Evolutionary conservation across 2,888 invertebrate species (phyloP).

Genomic region (Rhabditophanes sp.): DNA sequence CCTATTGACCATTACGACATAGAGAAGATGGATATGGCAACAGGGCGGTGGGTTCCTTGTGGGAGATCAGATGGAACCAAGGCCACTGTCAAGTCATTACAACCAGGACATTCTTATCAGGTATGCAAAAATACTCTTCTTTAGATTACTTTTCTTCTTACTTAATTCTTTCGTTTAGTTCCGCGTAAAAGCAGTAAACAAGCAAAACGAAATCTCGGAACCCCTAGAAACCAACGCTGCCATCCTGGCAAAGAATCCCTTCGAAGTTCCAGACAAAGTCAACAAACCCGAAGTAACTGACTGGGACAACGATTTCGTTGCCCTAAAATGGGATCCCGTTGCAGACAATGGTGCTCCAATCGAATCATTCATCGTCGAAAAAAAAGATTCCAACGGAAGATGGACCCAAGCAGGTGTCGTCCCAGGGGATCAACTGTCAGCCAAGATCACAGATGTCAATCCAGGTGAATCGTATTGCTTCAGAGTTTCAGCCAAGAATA

Average conservation of each 20-base stretch:
- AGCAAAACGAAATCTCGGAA: slow-evolving; percentile 84
- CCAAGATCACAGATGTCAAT: slow-evolving; percentile 59
- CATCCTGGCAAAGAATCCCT: slow-evolving; percentile 95
- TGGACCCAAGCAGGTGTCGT: slow-evolving; percentile 72
- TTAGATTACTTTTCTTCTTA: no score
- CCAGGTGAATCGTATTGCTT: slow-evolving; percentile 89
- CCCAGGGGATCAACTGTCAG: slow-evolving; percentile 59
- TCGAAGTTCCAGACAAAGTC: slow-evolving; percentile 79
- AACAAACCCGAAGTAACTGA: slow-evolving; percentile 75
- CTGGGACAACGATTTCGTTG: slow-evolving; percentile 88
- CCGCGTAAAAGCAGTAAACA: no score
- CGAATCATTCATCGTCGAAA: slow-evolving; percentile 25
- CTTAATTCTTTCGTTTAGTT: no score
- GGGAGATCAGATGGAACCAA: slow-evolving; percentile 35
- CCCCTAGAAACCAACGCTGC: slow-evolving; percentile 74
- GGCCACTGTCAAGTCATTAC: slow-evolving; percentile 51
- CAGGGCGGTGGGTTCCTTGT: slow-evolving; percentile 58
- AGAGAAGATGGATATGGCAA: slow-evolving; percentile 90
- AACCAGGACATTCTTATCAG: slow-evolving; percentile 89
- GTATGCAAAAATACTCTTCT: no score
- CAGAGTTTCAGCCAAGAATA: slow-evolving; percentile 80
- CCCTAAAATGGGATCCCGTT: slow-evolving; percentile 79
- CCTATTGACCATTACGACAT: slow-evolving; percentile 45
- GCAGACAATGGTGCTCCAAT: slow-evolving; percentile 41
- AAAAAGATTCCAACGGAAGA: slow-evolving; percentile 55